Evolutionary conservation across 2,888 invertebrate species (phyloP).

Genomic region (Torymus texanus): DNA sequence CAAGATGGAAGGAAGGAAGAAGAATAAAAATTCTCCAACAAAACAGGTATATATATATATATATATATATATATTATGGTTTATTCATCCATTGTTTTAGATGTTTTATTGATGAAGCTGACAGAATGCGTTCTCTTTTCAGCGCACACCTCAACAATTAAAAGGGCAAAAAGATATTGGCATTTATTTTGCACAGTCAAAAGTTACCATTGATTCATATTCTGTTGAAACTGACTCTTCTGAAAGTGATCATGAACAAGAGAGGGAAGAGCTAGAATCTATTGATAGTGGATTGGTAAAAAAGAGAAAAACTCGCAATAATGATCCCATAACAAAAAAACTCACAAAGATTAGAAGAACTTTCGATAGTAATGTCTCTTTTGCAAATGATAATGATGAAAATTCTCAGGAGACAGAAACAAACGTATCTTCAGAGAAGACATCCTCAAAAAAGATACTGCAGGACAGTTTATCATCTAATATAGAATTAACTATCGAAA

Average conservation of each 20-base stretch:
- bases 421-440: conserved; percentile 16
- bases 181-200: conserved; percentile 44
- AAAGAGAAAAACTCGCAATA: conserved; percentile 38
- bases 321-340: conserved; percentile 36
- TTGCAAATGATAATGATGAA: conserved; percentile 35
- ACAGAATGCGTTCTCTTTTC: neutral
- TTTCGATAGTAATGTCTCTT: conserved; percentile 35
- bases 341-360: conserved; percentile 48
- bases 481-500: conserved; percentile 38
- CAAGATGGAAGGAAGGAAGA: conserved; percentile 25
- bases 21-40: conserved; percentile 31
- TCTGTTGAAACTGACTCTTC: conserved; percentile 24
- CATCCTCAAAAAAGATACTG: conserved; percentile 16
- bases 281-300: conserved; percentile 26
- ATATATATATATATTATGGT: neutral
- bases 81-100: neutral
- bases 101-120: neutral
- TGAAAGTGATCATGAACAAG: conserved; percentile 33
- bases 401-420: conserved; percentile 6
- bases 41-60: conserved; percentile 31
- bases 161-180: conserved; percentile 35
- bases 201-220: conserved; percentile 14
- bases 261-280: conserved; percentile 9
- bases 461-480: conserved; percentile 41
- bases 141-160: conserved; percentile 52